These are phyloP conservation scores for Spisula subtruncata DNA, from an alignment of 2,888 invertebrate species.

Conservation along the genomic window DNA sequence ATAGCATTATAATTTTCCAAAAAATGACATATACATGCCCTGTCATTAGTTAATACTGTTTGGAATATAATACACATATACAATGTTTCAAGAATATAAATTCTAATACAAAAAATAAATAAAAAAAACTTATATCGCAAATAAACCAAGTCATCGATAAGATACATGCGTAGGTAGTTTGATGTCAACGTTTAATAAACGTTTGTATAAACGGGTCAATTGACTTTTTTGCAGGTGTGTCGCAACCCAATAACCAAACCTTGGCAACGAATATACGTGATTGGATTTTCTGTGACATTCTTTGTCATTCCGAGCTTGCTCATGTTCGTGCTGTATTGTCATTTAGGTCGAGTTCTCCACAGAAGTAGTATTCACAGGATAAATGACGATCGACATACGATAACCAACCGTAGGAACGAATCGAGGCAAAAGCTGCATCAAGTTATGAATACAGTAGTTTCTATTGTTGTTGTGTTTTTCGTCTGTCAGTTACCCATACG, in stretches of 20 bases:
- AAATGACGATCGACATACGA: slow-evolving; percentile 7
- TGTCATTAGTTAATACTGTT: too few relatives aligned
- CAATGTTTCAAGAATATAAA: too few relatives aligned
- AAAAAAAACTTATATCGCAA: too few relatives aligned
- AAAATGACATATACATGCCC: too few relatives aligned
- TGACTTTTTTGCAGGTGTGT: slow-evolving; percentile 55
- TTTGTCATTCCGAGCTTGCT: slow-evolving; percentile 55
- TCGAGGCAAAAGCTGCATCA: slow-evolving; percentile 53
- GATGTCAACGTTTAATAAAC: too few relatives aligned
- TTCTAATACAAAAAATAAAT: too few relatives aligned
- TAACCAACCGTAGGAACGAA: slow-evolving; percentile 30
- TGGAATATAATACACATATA: too few relatives aligned
- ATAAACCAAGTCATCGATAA: too few relatives aligned
- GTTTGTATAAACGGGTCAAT: too few relatives aligned
- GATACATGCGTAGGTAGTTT: too few relatives aligned
- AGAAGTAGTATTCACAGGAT: slow-evolving; percentile 17
- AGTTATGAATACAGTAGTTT: slow-evolving; percentile 72
- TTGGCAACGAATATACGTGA: slow-evolving; percentile 52
- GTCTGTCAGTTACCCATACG: slow-evolving; percentile 76
- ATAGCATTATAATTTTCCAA: too few relatives aligned
- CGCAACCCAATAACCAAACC: slow-evolving; percentile 47
- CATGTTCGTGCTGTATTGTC: slow-evolving; percentile 51
- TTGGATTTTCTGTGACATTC: slow-evolving; percentile 43
- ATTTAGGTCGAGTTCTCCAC: slow-evolving; percentile 49
- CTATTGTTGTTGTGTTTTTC: slow-evolving; percentile 75